phyloP scores from a whole-genome alignment of 1,140 invertebrate species.

The Theocolax elegans region DNA sequence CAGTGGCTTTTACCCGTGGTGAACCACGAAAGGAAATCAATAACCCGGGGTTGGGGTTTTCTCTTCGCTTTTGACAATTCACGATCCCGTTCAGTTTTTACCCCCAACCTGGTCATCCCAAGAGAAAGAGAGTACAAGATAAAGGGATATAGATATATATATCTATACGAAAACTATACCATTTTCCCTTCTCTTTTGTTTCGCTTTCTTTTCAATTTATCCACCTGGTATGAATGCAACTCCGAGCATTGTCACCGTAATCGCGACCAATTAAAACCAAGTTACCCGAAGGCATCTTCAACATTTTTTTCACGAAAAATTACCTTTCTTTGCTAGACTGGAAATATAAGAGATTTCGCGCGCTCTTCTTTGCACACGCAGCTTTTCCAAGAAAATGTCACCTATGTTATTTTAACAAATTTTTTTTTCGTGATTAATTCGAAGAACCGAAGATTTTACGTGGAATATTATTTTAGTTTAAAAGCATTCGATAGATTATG shows the following conservation, averaged over 20 bases:
- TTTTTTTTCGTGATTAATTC: no score
- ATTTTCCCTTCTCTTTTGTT: conserved; percentile 7
- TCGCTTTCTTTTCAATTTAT: conserved; percentile 19
- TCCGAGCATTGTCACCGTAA: conserved; percentile 53
- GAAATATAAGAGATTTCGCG: no score
- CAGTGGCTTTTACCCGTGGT: not conserved
- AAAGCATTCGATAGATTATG: no score
- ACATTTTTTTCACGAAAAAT: conserved; percentile 27
- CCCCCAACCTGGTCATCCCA: no score
- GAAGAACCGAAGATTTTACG: no score
- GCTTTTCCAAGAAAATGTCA: no score
- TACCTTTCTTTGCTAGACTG: conserved; percentile 6
- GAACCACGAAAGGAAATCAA: conserved; percentile 11
- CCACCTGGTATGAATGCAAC: conserved; percentile 16
- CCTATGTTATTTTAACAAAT: not conserved
- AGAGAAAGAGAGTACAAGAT: no score
- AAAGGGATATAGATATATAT: not conserved
- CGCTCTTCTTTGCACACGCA: no score
- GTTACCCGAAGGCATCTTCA: conserved; percentile 45
- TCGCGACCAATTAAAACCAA: conserved; percentile 59
- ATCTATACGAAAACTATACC: not conserved
- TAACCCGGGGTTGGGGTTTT: no score
- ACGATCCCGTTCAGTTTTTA: no score
- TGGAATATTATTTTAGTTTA: no score
- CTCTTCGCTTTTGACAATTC: not conserved